phyloP scores from a whole-genome alignment of 2,797 vertebrate species.

The Spea hammondii region DNA sequence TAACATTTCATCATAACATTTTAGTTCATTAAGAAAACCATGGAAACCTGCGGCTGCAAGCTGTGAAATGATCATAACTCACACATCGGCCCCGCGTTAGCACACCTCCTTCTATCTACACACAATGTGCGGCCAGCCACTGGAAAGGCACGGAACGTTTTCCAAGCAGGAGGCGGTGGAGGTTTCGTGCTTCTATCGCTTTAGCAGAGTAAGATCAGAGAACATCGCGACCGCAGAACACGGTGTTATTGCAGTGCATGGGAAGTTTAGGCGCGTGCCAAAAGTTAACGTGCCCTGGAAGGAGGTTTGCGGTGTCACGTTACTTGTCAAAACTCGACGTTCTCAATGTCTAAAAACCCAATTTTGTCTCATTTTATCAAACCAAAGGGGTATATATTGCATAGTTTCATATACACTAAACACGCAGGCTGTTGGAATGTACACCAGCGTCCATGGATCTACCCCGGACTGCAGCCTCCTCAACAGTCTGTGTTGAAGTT shows the following conservation, averaged over 20 bases:
- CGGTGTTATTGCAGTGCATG: neutral
- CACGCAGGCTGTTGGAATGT: too few species aligned
- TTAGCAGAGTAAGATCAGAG: neutral
- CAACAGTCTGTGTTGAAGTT: too few species aligned
- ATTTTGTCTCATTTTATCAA: too few species aligned
- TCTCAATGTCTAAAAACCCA: too few species aligned
- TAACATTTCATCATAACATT: constrained; percentile 39
- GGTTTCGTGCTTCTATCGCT: neutral
- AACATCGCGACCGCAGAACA: neutral
- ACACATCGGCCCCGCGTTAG: neutral
- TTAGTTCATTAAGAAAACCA: constrained; percentile 47
- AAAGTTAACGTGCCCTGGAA: too few species aligned
- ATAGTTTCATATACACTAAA: too few species aligned
- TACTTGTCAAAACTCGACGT: too few species aligned
- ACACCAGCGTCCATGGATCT: too few species aligned
- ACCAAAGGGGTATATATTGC: too few species aligned
- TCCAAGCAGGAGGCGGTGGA: neutral
- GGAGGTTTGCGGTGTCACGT: too few species aligned
- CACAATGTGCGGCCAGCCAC: constrained; percentile 29
- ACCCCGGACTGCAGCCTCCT: too few species aligned
- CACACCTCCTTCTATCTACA: constrained; percentile 34
- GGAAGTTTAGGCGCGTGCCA: neutral
- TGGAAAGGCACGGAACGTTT: neutral
- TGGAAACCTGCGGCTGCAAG: constrained; percentile 42
- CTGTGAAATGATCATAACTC: constrained; percentile 41